Evolutionary conservation across 2,888 invertebrate species (phyloP).

Genomic region (Drosophila testacea): DNA sequence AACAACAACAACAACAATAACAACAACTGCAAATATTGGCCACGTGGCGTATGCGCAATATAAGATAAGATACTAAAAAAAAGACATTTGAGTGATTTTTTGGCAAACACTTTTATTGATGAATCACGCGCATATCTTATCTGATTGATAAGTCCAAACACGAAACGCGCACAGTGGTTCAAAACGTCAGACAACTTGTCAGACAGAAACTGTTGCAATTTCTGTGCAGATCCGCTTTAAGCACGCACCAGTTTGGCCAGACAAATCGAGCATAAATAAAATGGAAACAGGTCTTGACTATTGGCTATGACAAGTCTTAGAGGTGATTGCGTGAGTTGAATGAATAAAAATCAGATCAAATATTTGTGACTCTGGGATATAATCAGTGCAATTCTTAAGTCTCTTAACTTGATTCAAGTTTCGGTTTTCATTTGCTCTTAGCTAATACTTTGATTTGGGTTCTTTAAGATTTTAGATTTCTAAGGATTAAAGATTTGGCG

Average conservation of each 20-base stretch:
- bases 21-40: slow-evolving; percentile 1
- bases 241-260: slow-evolving; percentile 1
- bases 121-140: slow-evolving; percentile 40
- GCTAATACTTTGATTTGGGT: too few relatives aligned
- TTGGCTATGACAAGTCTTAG: neutral
- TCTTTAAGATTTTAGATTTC: too few relatives aligned
- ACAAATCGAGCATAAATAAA: slow-evolving; percentile 25
- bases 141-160: slow-evolving; percentile 6
- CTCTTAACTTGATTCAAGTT: too few relatives aligned
- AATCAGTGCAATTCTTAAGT: too few relatives aligned
- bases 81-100: slow-evolving; percentile 18
- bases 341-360: too few relatives aligned
- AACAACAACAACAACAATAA: slow-evolving; percentile 3
- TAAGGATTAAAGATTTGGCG: neutral
- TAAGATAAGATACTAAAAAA: slow-evolving; percentile 33
- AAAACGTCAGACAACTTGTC: slow-evolving; percentile 8
- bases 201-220: slow-evolving; percentile 11
- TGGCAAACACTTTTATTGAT: slow-evolving; percentile 21
- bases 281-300: slow-evolving; percentile 24
- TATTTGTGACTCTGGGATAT: too few relatives aligned
- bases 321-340: slow-evolving; percentile 3
- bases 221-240: slow-evolving; percentile 24
- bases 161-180: slow-evolving; percentile 18
- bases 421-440: too few relatives aligned
- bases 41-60: slow-evolving; percentile 38